Evolutionary conservation across 1,140 invertebrate species (phyloP), one percentile per base, ranked within the genome.

Genomic region (Halictus rubicundus): DNA sequence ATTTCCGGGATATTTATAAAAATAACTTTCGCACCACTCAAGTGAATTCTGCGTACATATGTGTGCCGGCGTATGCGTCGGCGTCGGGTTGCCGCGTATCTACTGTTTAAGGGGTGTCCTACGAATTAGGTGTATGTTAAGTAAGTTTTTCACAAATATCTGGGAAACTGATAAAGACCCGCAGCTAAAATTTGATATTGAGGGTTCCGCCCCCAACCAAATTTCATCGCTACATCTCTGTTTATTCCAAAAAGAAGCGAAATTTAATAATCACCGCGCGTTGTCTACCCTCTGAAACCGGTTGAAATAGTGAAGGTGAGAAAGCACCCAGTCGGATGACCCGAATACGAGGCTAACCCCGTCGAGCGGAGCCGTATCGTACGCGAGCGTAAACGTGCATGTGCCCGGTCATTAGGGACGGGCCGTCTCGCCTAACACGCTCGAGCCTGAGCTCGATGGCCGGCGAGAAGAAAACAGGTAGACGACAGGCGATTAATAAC

Each of bases 301-400:
- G 21, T 19, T 4, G 39, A 10, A 27, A 19, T 19, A n/a, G n/a
- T 16, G 32, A 16, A 32, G 37, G 12, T 59, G 21, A 78, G 78
- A 74, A 83, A 86, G 66, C 64, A 16, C 25, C 39, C 49, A 85
- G 79, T 65, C 76, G 63, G 70, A 32, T 85, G 81, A 89, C 82
- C 82, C 79, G 64, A 87, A 88, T 86, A 76, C 73, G 59, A 80
- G 54, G 27, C n/a, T 57, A 49, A 80, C 63, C 27, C 8, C 16
- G 27, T 32, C n/a, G 10, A 78, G 59, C 14, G 19, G 25, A 49
- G 2, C 54, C n/a, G n/a, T n/a, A n/a, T n/a, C n/a, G n/a, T n/a
- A n/a, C n/a, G 52, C 60, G 57, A 32, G 64, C 63, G 59, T 57
- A 52, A 49, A 32, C 61, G 19, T 39, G 46, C 54, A 57, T 19